Evolutionary conservation across 2,888 invertebrate species (phyloP), one percentile per base, ranked within the genome.

Genomic region (Linhomoeus sp.): DNA sequence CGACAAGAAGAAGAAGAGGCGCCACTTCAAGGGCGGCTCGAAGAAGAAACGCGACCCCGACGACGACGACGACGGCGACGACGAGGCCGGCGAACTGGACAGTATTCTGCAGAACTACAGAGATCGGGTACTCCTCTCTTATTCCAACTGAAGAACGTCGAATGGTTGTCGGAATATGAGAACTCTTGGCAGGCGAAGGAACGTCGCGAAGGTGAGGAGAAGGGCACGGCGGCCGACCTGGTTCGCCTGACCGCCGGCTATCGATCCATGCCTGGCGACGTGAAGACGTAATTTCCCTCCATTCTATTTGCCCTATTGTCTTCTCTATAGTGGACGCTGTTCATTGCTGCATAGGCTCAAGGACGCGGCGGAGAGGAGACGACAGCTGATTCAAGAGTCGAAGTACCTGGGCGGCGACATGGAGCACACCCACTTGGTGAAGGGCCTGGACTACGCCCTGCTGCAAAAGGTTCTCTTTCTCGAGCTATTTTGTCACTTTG

Each of bases 381-480:
- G 88, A 45, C 86, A 92, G 63, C 79, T 90, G 73, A 97, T 97
- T 64, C 73, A 81, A 72, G 94, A 97, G 70, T 97, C 97, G 0
- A 99, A 99, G 70, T 99, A 88, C 70, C 84, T 99, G 72, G 97
- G 97, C 66, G 97, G 97, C 75, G 97, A 97, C 68, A 92, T 97
- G 84, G 92, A 97, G 62, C 97, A 99, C 61, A 99, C 97, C 65
- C 97, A 99, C 71, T 87, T 99, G 75, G 97, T 99, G 57, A 99
- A 97, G 71, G 97, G 87, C 58, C 69, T 83, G 64, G 88, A 88
- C 74, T 88, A 84, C 67, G 86, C 87, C 0, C 69, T 88, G 45
- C 67, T 88, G 48, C 86, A 87, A 61, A 84, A 94, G 73, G 86
- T 85, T n/a, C n/a, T n/a, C n/a, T n/a, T n/a, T n/a, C n/a, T n/a